A percentile compares a stretch with the other conserved stretches of the same genome.
Conservation (phyloP, 2,797 vertebrate species). For the Danionella dracula region DNA sequence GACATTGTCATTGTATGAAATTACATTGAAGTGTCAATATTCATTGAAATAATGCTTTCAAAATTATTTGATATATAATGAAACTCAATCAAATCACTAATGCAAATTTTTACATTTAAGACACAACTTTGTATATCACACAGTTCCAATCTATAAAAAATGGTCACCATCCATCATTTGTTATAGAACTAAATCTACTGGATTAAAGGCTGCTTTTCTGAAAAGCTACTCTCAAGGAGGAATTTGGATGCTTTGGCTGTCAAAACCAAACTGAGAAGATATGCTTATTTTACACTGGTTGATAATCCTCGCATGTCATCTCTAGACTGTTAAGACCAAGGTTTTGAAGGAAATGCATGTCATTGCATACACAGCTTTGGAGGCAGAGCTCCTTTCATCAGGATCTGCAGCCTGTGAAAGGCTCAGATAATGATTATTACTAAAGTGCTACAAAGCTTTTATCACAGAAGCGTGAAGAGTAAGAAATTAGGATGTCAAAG, state of each 20-base stretch:
- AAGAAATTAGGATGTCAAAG: slow-evolving; percentile 15
- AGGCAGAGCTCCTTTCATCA: neutral
- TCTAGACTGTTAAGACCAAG: neutral
- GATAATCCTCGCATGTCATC: slow-evolving; percentile 23
- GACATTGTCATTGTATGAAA: no score
- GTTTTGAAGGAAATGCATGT: slow-evolving; percentile 12
- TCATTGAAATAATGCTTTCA: no score
- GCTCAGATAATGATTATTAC: slow-evolving; percentile 9
- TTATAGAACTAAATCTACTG: neutral
- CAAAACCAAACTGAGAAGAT: slow-evolving; percentile 8
- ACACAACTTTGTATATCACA: no score
- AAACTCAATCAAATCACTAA: no score
- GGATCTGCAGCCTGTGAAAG: neutral
- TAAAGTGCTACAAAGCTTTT: slow-evolving; percentile 12
- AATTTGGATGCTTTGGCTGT: slow-evolving; percentile 1
- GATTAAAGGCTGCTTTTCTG: neutral
- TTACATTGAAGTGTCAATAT: no score
- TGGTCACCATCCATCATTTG: neutral
- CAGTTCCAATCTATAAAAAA: no score
- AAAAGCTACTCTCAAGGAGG: slow-evolving; percentile 7
- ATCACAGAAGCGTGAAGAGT: neutral
- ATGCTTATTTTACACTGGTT: slow-evolving; percentile 7
- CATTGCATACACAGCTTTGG: slow-evolving; percentile 9
- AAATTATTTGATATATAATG: no score
- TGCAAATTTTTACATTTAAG: no score